Evolutionary conservation across 2,888 invertebrate species (phyloP).

Genomic region (Catotricha subobsoleta): DNA sequence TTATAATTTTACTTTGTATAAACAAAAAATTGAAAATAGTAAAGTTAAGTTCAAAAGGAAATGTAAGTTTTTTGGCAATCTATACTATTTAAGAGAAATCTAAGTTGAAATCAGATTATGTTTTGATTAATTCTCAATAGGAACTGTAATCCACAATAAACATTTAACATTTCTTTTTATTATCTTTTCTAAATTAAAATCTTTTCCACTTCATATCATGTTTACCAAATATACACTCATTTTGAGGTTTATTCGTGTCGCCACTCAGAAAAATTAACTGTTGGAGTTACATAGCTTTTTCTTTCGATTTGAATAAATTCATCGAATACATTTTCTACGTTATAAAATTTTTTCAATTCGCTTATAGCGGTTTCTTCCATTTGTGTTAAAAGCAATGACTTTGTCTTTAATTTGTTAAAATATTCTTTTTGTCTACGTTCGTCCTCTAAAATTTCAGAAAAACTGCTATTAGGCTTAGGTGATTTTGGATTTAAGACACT

Average conservation of each 20-base stretch:
- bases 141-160: no score
- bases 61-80: no score
- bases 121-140: no score
- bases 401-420: constrained; percentile 49
- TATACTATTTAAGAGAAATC: no score
- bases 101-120: no score
- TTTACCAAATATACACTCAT: no score
- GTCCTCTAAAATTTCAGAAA: constrained; percentile 46
- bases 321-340: constrained; percentile 46
- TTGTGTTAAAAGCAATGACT: constrained; percentile 57
- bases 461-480: constrained; percentile 15
- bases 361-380: constrained; percentile 78
- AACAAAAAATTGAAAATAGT: no score
- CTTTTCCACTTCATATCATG: no score
- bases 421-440: constrained; percentile 57
- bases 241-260: constrained; percentile 8
- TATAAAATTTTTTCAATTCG: constrained; percentile 57
- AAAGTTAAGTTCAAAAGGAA: no score
- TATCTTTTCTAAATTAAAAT: no score
- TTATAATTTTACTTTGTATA: no score
- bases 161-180: no score
- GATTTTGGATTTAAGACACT: constrained; percentile 3
- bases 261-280: constrained; percentile 26
- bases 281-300: constrained; percentile 9
- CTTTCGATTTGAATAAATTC: constrained; percentile 27